Percentiles rank a stretch among this genome's conserved stretches.
phyloP scores from a whole-genome alignment of 2,797 vertebrate species.

The Thunnus albacares region DNA sequence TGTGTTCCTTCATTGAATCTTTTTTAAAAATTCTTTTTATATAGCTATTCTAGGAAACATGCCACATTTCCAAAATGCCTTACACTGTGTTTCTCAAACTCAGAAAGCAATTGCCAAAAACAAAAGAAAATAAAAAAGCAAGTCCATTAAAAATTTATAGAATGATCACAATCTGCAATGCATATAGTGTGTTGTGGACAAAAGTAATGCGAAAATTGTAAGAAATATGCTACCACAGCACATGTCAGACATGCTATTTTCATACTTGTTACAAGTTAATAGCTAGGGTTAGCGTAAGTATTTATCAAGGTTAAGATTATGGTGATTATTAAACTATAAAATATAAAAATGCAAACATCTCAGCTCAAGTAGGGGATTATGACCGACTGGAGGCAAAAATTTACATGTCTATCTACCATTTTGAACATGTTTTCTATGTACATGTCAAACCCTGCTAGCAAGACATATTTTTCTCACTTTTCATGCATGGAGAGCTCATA shows the following conservation, averaged over 20 bases:
- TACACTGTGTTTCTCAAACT: background rate
- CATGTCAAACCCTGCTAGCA: background rate
- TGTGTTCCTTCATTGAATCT: conserved; percentile 8
- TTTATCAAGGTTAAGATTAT: background rate
- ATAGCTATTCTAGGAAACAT: background rate
- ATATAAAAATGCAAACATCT: too few species aligned
- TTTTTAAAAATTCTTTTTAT: background rate
- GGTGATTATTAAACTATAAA: background rate
- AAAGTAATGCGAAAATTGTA: background rate
- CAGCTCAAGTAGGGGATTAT: background rate
- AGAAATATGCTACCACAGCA: background rate
- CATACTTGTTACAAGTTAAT: background rate
- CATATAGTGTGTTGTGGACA: background rate
- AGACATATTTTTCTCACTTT: background rate
- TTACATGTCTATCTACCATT: background rate
- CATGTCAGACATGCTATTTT: background rate
- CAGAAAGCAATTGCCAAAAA: conserved; percentile 1
- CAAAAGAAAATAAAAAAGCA: background rate
- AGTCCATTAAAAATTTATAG: background rate
- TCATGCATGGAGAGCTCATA: background rate
- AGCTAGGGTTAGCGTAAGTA: background rate
- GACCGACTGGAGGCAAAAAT: background rate
- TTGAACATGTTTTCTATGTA: background rate
- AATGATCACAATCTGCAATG: conserved; percentile 9
- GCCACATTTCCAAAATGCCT: conserved; percentile 10